Evolutionary conservation across 1,140 invertebrate genomes (phyloP), one percentile per base, ranked within the genome.

Genomic region (Rhagoletis pomonella): DNA sequence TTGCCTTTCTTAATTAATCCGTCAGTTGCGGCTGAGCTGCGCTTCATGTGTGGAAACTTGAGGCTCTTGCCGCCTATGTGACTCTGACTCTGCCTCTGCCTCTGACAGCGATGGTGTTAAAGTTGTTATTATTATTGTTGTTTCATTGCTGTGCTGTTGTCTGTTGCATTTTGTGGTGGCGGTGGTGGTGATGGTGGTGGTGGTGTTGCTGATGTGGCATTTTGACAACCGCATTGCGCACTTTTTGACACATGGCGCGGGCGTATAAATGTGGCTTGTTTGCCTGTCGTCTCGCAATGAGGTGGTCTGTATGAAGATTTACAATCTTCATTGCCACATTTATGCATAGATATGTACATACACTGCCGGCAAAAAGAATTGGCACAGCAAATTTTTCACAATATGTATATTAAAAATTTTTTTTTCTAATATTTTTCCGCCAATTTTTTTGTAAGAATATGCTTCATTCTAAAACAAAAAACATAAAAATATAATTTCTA

Each of bases 1-100:
- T 81, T 81, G 73, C 73, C 17, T 55, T 81, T 55, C 73, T 81
- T 81, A 81, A 81, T 81, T 81, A 81, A 81, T 81, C 47, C 73
- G 73, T 81, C 73, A 81, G 10, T 81, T 42, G 73, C 73, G 19
- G 73, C 47, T 81, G 73, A 81, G 73, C 73, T 81, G 14, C 73
- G 73, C 73, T 81, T 81, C 67, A 73, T 44, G 39, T 42, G 39
- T 42, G 67, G 14, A 7, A 29, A 73, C 42, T 62, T n/a, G 60
- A 17, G 4, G 60, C 60, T 7, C 60, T 14, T 17, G 29, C 4
- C n/a, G 12, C 12, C 60, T 12, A 29, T 29, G 29, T 29, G 29
- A 29, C 29, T 29, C 4, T 62, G 60, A 62, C 12, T 62, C 7
- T 62, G 60, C 3, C 60, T 62, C 1, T 62, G 60, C 3, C 60